These are phyloP conservation scores for Sapajus apella DNA, from an alignment of 2,113 vertebrate species.

Conservation along the genomic window DNA sequence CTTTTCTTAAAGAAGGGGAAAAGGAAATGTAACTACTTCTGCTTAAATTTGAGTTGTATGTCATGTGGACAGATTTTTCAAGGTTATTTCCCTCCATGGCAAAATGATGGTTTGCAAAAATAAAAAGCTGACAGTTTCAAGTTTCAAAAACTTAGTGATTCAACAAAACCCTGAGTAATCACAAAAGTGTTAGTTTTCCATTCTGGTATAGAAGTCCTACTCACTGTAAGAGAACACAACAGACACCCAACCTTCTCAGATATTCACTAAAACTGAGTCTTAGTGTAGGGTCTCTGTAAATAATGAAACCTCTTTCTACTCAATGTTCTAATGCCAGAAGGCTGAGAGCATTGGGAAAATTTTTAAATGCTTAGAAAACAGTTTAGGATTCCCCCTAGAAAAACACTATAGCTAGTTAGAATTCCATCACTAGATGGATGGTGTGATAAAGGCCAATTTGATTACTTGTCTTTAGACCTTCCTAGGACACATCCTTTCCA, in stretches of 20 bases:
- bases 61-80: constrained; percentile 53
- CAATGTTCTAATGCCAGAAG: not conserved
- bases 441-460: not conserved
- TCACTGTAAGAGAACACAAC: not conserved
- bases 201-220: not conserved
- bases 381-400: not conserved
- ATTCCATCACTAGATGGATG: not conserved
- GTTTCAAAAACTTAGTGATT: constrained; percentile 25
- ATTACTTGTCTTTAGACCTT: not conserved
- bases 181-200: constrained; percentile 2
- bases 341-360: not conserved
- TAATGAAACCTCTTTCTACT: not conserved
- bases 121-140: constrained; percentile 63
- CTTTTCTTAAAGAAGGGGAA: constrained; percentile 44
- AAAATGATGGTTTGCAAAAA: constrained; percentile 56
- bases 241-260: not conserved
- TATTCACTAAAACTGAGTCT: not conserved
- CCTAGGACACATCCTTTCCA: not conserved
- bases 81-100: constrained; percentile 42
- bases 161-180: constrained; percentile 40
- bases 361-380: not conserved
- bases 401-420: not conserved
- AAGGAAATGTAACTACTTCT: constrained; percentile 54
- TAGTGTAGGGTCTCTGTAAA: not conserved
- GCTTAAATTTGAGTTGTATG: constrained; percentile 51